These are phyloP conservation scores for Poeciliopsis prolifica DNA, from an alignment of 2,113 vertebrate genomes.

Conservation along the genomic window DNA sequence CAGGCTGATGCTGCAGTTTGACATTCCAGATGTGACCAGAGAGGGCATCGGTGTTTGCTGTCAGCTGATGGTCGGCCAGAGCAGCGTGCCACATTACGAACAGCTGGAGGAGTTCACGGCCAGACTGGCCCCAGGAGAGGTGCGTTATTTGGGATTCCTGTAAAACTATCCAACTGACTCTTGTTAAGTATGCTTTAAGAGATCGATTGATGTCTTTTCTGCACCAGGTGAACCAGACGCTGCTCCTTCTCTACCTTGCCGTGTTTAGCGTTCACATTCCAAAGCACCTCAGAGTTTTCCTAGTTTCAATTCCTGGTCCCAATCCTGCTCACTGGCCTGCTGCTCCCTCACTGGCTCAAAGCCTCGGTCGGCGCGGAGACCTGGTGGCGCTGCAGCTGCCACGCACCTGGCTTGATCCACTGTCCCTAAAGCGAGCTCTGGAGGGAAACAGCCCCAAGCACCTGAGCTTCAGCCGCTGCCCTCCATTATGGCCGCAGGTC, in stretches of 20 bases:
- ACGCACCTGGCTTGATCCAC: constrained; percentile 89
- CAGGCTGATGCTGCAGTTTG: constrained; percentile 91
- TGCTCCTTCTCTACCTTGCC: constrained; percentile 92
- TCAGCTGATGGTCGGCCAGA: constrained; percentile 96
- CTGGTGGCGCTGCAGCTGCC: constrained; percentile 94
- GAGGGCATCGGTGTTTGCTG: constrained; percentile 89
- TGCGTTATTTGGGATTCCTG: constrained; percentile 13
- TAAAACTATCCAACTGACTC: neutral
- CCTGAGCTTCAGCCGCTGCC: constrained; percentile 93
- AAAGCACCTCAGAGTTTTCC: constrained; percentile 88
- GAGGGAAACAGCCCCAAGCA: constrained; percentile 89
- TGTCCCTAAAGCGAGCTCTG: constrained; percentile 86
- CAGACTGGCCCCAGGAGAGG: constrained; percentile 91
- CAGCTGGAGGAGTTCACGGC: constrained; percentile 92
- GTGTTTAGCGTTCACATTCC: constrained; percentile 93
- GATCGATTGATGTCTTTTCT: neutral
- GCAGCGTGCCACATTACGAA: constrained; percentile 97
- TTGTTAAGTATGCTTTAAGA: neutral
- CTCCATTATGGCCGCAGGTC: constrained; percentile 85
- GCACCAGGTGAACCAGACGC: constrained; percentile 88
- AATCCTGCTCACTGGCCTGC: constrained; percentile 88
- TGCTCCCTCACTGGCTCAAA: constrained; percentile 86
- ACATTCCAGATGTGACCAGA: constrained; percentile 90
- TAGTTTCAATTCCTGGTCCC: constrained; percentile 91
- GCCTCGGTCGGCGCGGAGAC: constrained; percentile 85